Conservation (phyloP, 2,113 vertebrate species). For the Aleadryas rufinucha region DNA sequence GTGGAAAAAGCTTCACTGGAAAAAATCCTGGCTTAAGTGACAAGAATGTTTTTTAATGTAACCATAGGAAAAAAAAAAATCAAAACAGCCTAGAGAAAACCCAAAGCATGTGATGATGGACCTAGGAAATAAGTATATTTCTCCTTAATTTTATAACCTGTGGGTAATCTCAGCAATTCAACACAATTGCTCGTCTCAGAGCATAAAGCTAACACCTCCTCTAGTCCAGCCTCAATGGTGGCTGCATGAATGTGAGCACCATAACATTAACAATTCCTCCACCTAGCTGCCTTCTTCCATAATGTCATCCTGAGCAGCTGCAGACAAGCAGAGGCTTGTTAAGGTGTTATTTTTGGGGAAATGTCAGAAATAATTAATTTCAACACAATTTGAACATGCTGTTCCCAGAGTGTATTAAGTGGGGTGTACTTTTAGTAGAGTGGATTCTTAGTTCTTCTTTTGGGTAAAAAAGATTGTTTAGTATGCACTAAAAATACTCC, state of each 20-base stretch:
- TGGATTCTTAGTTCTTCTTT: background rate
- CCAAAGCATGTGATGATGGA: background rate
- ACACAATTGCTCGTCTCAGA: background rate
- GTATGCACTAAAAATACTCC: constrained; percentile 28
- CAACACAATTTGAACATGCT: background rate
- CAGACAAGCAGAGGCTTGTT: background rate
- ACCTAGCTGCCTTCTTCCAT: constrained; percentile 24
- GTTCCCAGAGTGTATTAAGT: background rate
- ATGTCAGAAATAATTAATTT: constrained; percentile 38
- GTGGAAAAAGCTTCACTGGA: background rate
- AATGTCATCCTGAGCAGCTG: background rate
- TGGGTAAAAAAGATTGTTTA: background rate
- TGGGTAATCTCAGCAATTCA: background rate
- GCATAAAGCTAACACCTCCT: background rate
- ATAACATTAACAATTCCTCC: constrained; percentile 9
- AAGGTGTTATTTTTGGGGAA: background rate
- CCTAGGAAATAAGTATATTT: background rate
- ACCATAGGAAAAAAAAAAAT: background rate
- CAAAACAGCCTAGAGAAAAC: background rate
- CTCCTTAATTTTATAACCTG: background rate
- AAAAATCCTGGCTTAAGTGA: background rate
- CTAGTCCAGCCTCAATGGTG: background rate
- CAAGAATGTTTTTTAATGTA: background rate
- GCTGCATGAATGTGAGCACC: background rate
- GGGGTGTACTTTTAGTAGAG: background rate